Evolutionary conservation across 2,113 vertebrate genomes (phyloP), one percentile per base, ranked within the genome.

Genomic region (Cheirogaleus medius): DNA sequence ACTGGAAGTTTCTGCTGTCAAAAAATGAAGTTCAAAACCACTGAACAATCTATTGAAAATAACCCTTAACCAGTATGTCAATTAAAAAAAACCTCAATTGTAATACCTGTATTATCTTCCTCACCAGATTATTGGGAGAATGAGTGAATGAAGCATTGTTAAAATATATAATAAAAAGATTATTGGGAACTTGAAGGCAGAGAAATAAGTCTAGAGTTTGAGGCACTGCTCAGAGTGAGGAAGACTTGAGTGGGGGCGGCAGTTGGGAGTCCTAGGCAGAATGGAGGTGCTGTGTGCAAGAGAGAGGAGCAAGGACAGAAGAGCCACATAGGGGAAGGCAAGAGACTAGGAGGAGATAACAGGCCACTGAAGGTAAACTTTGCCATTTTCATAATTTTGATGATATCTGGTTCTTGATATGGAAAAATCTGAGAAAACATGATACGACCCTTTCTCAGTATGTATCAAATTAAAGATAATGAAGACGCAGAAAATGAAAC

Each of bases 111-210:
- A 54, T 92, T 92, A 93, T 86, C 78, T 96, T 91, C 39, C 73
- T 87, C 71, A 44, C 13, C 8, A 87, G 34, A 39, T 29, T 78
- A 68, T 91, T 92, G 37, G 49, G 49, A 84, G 27, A 95, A 71
- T 81, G 64, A 29, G 20, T 20, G 94, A 90, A 92, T 64, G 74
- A 90, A 93, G 3, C 25, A 76, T 8, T 37, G 5, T 84, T 87
- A 87, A 93, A 93, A 87, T 74, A 94, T 56, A 68, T n/a, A n/a
- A 92, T 85, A 54, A 92, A 34, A 68, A 90, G 69, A 90, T 93
- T 74, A 90, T 47, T 77, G 71, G 37, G 23, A 90, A 69, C 18
- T 49, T 87, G 73, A 69, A 90, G 54, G n/a, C n/a, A 90, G 27
- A 93, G 89, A 85, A 86, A 42, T 49, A 93, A 76, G 10, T 64